phyloP scores from a whole-genome alignment of 2,797 vertebrate genomes.

The Rhinella marina region DNA sequence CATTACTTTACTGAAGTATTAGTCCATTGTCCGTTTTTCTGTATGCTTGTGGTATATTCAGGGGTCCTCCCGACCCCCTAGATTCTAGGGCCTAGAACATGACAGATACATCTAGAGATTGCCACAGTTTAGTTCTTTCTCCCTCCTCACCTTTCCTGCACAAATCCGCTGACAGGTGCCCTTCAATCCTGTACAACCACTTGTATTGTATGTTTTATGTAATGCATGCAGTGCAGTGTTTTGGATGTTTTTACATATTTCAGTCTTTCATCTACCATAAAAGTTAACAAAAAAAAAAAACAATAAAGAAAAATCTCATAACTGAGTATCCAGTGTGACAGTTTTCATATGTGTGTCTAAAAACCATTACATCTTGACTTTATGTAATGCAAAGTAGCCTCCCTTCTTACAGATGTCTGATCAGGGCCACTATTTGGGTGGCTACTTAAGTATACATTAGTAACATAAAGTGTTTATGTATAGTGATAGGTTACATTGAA shows the following conservation, averaged over 20 bases:
- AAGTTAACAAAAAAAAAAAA: not conserved
- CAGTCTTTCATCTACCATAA: not conserved
- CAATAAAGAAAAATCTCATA: not conserved
- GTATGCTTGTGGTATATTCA: no score
- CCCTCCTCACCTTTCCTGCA: no score
- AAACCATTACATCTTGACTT: not conserved
- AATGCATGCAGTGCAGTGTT: not conserved
- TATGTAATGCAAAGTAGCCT: not conserved
- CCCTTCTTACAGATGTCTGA: not conserved
- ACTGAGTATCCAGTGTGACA: not conserved
- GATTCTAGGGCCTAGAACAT: no score
- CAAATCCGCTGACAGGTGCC: no score
- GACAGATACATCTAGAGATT: no score
- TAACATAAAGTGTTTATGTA: constrained; percentile 43
- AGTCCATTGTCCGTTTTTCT: no score
- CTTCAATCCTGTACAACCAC: no score
- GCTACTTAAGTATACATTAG: constrained; percentile 36
- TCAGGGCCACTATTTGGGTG: constrained; percentile 32
- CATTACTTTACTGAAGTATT: no score
- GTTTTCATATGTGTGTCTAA: not conserved
- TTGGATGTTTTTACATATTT: not conserved
- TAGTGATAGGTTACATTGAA: constrained; percentile 19
- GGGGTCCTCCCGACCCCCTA: no score
- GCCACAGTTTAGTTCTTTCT: no score
- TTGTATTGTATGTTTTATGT: not conserved